Evolutionary conservation across 2,888 invertebrate genomes (phyloP).

Genomic region (Aproaerema taeniolella): DNA sequence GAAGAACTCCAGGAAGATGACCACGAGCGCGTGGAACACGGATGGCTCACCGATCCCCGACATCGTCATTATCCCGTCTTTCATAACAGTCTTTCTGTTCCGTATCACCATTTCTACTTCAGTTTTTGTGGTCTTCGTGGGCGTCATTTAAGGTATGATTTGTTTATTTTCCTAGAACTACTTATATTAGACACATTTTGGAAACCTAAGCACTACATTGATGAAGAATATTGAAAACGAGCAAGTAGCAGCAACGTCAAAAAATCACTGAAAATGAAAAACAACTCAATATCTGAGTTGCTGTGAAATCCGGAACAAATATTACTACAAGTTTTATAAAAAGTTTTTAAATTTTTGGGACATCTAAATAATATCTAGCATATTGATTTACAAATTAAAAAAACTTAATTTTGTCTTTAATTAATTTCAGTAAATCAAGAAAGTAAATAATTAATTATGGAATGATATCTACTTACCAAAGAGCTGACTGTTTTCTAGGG

Average conservation of each 20-base stretch:
- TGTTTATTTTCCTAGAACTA: conserved; percentile 57
- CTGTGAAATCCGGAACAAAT: not conserved
- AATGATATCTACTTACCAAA: too few relatives aligned
- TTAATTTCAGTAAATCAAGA: too few relatives aligned
- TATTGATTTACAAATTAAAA: too few relatives aligned
- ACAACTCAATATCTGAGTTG: conserved; percentile 63
- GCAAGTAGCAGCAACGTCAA: conserved; percentile 66
- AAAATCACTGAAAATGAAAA: conserved; percentile 69
- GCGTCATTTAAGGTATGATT: conserved; percentile 78
- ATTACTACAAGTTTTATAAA: too few relatives aligned
- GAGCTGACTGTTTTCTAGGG: too few relatives aligned
- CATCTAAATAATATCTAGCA: too few relatives aligned
- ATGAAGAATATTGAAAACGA: conserved; percentile 52
- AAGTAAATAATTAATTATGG: too few relatives aligned
- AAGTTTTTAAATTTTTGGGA: too few relatives aligned
- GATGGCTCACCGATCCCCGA: conserved; percentile 95
- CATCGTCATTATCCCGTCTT: conserved; percentile 93
- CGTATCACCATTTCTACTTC: conserved; percentile 92
- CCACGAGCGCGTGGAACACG: conserved; percentile 98
- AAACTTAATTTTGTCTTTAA: too few relatives aligned
- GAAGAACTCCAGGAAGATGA: conserved; percentile 99
- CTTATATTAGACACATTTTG: conserved; percentile 65
- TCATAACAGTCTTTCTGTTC: conserved; percentile 90
- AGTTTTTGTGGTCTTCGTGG: conserved; percentile 88
- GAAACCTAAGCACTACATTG: conserved; percentile 64